A percentile compares a stretch with the other conserved stretches of the same genome.
Conservation (phyloP, 2,888 invertebrate genomes). For the Ophion ellenae region DNA sequence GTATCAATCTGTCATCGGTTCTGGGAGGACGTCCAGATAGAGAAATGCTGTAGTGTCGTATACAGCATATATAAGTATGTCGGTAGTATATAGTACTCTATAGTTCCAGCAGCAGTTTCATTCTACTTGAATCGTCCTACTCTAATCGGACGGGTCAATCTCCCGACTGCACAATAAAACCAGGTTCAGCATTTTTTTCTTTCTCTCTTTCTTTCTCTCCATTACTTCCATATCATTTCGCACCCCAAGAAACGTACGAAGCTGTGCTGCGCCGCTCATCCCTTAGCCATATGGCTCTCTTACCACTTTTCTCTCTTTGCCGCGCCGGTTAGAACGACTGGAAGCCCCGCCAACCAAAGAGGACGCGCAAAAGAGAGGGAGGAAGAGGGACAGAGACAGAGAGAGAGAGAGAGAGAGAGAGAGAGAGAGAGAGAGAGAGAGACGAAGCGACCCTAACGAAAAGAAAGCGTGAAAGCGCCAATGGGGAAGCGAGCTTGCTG, state of each 20-base stretch:
- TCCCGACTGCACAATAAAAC: slow-evolving; percentile 79
- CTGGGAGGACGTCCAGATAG: slow-evolving; percentile 59
- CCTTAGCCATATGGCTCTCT: slow-evolving; percentile 78
- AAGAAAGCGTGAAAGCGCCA: slow-evolving; percentile 62
- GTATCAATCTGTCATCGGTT: slow-evolving; percentile 83
- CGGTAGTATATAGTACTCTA: slow-evolving; percentile 41
- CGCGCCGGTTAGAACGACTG: slow-evolving; percentile 64
- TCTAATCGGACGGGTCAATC: slow-evolving; percentile 82
- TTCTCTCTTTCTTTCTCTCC: slow-evolving; percentile 71
- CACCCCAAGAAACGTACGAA: slow-evolving; percentile 77
- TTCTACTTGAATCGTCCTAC: slow-evolving; percentile 68
- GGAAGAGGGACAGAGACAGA: slow-evolving; percentile 44
- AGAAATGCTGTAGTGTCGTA: slow-evolving; percentile 20
- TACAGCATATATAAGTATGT: slow-evolving; percentile 17
- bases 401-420: slow-evolving; percentile 52
- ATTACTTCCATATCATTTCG: slow-evolving; percentile 84
- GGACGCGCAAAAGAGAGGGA: slow-evolving; percentile 20
- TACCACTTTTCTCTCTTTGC: slow-evolving; percentile 51
- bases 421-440: slow-evolving; percentile 50
- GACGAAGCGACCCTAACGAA: slow-evolving; percentile 50
- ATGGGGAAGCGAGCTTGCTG: slow-evolving; percentile 59
- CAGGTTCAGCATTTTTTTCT: slow-evolving; percentile 29
- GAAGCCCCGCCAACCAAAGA: slow-evolving; percentile 60
- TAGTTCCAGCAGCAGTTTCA: slow-evolving; percentile 49
- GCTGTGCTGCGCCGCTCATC: slow-evolving; percentile 62